phyloP scores from a whole-genome alignment of 2,797 vertebrate genomes.

The Lycodopsis pacificus region DNA sequence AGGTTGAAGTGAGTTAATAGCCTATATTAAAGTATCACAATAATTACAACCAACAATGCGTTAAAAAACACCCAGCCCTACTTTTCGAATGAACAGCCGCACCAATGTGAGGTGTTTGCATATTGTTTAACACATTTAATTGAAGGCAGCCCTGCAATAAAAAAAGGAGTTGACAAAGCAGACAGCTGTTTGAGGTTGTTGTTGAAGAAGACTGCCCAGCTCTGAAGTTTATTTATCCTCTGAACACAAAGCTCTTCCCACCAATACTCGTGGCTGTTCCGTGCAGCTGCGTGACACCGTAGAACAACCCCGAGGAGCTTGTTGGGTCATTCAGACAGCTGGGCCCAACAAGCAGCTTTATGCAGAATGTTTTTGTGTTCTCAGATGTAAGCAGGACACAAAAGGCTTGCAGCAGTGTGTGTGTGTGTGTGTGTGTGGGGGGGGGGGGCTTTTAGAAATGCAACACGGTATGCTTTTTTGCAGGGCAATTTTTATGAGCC shows the following conservation, averaged over 20 bases:
- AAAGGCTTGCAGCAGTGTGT: neutral
- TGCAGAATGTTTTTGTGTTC: neutral
- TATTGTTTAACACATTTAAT: neutral
- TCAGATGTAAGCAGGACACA: neutral
- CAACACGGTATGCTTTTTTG: no score
- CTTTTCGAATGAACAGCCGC: no score
- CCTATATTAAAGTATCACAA: no score
- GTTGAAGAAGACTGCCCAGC: neutral
- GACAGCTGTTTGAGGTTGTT: slow-evolving; percentile 23
- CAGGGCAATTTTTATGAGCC: no score
- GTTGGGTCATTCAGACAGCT: neutral
- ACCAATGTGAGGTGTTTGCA: neutral
- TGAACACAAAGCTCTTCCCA: neutral
- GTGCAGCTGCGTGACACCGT: slow-evolving; percentile 31
- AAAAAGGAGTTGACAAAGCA: neutral
- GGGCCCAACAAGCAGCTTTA: neutral
- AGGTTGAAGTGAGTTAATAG: no score
- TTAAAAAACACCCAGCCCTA: neutral
- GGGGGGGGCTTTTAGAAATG: no score
- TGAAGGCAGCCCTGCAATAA: neutral
- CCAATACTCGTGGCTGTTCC: neutral
- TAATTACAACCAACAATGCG: no score
- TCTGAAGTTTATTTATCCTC: slow-evolving; percentile 38
- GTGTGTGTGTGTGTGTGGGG: no score
- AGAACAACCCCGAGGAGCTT: neutral